Percentiles rank a stretch among this genome's conserved stretches.
Conservation (phyloP, 2,888 invertebrate species). For the Bellardia bayeri region DNA sequence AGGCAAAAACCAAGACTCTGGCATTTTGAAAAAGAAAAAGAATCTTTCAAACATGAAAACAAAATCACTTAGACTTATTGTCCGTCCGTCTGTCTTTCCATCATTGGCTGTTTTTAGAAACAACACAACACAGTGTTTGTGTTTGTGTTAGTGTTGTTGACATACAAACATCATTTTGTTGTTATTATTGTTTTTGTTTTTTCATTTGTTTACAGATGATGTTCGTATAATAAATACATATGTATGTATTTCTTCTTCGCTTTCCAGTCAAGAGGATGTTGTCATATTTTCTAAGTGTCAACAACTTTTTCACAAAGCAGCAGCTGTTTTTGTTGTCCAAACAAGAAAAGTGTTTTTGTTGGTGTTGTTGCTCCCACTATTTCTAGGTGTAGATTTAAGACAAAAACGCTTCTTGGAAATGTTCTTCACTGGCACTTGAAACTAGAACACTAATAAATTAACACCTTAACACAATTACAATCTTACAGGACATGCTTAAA, state of each 20-base stretch:
- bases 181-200: neutral
- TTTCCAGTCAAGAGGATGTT: slow-evolving; percentile 58
- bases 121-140: slow-evolving; percentile 10
- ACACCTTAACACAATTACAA: slow-evolving; percentile 70
- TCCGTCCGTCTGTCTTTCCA: slow-evolving; percentile 21
- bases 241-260: slow-evolving; percentile 2
- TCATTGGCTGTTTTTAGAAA: slow-evolving; percentile 21
- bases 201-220: slow-evolving; percentile 15
- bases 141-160: slow-evolving; percentile 21
- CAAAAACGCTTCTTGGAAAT: slow-evolving; percentile 20
- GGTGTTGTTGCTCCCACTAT: neutral
- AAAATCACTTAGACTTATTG: slow-evolving; percentile 38
- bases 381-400: neutral
- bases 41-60: slow-evolving; percentile 8
- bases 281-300: slow-evolving; percentile 41
- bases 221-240: slow-evolving; percentile 3
- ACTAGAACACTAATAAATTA: slow-evolving; percentile 72
- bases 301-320: slow-evolving; percentile 13
- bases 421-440: slow-evolving; percentile 21
- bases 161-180: slow-evolving; percentile 50
- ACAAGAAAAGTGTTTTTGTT: slow-evolving; percentile 10
- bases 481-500: slow-evolving; percentile 52
- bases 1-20: slow-evolving; percentile 4
- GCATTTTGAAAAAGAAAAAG: neutral
- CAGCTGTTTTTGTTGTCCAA: slow-evolving; percentile 39